Evolutionary conservation across 2,113 vertebrate genomes (phyloP), one percentile per base, ranked within the genome.

Genomic region (Emberiza fucata): DNA sequence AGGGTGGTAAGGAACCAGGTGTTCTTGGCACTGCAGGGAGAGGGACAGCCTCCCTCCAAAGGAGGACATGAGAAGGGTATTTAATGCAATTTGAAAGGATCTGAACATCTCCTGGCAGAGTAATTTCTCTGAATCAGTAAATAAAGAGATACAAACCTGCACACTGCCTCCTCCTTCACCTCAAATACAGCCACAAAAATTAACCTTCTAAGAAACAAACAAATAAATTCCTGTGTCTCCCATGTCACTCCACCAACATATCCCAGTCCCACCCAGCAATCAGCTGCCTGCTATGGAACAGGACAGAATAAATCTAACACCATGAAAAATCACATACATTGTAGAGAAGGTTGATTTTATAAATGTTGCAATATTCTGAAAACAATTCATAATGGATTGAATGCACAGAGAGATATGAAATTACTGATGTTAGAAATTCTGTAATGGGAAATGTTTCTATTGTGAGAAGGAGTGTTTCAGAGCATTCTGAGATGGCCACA

Each of bases 401-500:
- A 76, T 21, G 54, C 39, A 54, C 5, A 68, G 54, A 70, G 37
- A 76, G 19, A 57, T 20, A 85, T 11, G 56, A 83, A 95, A 90
- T 76, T 70, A 93, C 88, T 39, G 31, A 44, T 25, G 68, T 70
- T 87, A 73, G 6, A 73, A 91, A 93, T 63, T 73, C 91, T 73
- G 47, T 57, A 80, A 66, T 2, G 7, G 85, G 56, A 54, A 73
- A 79, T 68, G 44, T 66, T 94, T 86, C 90, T 44, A 47, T 71
- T 77, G 42, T 23, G 68, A 82, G 42, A 65, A 82, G 45, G 90
- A 93, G 63, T 90, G 92, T 85, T 96, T 90, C 68, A 61, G 78
- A 94, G 64, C 68, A 63, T 77, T 88, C 54, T 16, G 90, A 94
- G 90, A 92, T 80, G 90, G 75, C 64, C 84, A 93, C 94, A 95